These are phyloP conservation scores for Acronicta psi DNA, from an alignment of 2,888 invertebrate genomes.

Conservation along the genomic window DNA sequence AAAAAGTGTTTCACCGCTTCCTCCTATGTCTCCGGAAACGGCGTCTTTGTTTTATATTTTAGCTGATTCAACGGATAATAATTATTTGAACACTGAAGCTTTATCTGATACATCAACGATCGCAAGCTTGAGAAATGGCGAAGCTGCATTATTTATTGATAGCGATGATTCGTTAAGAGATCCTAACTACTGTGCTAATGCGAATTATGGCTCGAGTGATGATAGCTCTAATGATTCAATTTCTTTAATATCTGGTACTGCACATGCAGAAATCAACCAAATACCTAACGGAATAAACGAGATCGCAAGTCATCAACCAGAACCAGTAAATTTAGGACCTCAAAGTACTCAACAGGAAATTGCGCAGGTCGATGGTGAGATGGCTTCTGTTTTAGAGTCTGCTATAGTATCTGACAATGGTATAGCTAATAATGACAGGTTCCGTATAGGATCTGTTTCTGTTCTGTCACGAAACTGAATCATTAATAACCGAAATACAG, in stretches of 20 bases:
- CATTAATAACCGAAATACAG: conserved; percentile 21
- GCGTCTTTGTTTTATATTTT: conserved; percentile 27
- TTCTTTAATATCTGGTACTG: conserved; percentile 28
- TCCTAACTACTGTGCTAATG: conserved; percentile 28
- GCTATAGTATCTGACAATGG: conserved; percentile 23
- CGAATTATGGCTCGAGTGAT: conserved; percentile 26
- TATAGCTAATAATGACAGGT: conserved; percentile 18
- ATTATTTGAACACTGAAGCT: conserved; percentile 15
- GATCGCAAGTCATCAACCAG: conserved; percentile 21
- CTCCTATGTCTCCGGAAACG: conserved; percentile 27
- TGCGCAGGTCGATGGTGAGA: conserved; percentile 20
- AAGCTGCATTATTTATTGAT: conserved; percentile 29
- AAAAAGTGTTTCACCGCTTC: conserved; percentile 31
- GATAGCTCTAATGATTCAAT: conserved; percentile 34
- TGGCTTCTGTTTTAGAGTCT: conserved; percentile 28
- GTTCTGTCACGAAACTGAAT: conserved; percentile 28
- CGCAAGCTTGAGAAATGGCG: conserved; percentile 27
- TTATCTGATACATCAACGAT: conserved; percentile 21
- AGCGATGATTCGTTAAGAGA: conserved; percentile 30
- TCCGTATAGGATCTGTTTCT: conserved; percentile 16
- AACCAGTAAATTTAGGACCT: conserved; percentile 19
- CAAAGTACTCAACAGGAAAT: conserved; percentile 14
- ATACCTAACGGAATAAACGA: conserved; percentile 19
- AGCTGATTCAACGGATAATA: conserved; percentile 28
- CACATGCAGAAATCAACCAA: conserved; percentile 26